phyloP scores from a whole-genome alignment of 2,797 vertebrate genomes.

The Accipiter badius region DNA sequence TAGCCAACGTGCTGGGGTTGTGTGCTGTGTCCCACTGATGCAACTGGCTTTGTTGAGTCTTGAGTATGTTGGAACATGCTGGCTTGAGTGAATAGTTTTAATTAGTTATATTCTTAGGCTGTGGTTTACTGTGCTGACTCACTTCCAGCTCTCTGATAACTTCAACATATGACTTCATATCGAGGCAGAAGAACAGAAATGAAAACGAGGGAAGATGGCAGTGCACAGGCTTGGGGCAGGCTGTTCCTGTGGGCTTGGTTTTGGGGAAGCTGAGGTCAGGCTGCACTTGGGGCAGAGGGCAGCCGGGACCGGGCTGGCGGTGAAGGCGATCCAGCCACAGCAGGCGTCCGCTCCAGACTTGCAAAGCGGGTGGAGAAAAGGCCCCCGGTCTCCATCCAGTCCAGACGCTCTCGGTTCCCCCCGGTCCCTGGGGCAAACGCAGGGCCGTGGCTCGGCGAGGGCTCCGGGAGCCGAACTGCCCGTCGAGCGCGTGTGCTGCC shows the following conservation, averaged over 20 bases:
- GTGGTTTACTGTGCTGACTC: conserved; percentile 43
- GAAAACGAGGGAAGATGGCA: neutral
- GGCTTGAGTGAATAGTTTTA: neutral
- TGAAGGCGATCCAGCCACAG: neutral
- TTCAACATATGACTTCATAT: neutral
- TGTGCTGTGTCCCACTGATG: neutral
- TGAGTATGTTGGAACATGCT: neutral
- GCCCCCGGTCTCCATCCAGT: too few species aligned
- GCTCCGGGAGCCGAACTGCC: neutral
- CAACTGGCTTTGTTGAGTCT: neutral
- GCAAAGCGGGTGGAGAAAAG: accelerated
- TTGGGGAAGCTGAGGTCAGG: neutral
- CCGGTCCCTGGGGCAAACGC: accelerated
- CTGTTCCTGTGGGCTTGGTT: neutral
- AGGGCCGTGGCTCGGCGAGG: accelerated
- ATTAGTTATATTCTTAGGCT: conserved; percentile 10
- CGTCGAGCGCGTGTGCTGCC: accelerated
- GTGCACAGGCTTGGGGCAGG: neutral
- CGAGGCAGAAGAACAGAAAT: neutral
- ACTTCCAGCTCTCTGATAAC: conserved; percentile 31
- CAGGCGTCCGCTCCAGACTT: neutral
- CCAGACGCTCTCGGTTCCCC: too few species aligned
- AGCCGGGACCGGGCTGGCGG: accelerated
- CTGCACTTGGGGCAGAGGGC: neutral
- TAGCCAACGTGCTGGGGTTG: neutral